Evolutionary conservation across 2,797 vertebrate genomes (phyloP).

Genomic region (Hyperoplus immaculatus): DNA sequence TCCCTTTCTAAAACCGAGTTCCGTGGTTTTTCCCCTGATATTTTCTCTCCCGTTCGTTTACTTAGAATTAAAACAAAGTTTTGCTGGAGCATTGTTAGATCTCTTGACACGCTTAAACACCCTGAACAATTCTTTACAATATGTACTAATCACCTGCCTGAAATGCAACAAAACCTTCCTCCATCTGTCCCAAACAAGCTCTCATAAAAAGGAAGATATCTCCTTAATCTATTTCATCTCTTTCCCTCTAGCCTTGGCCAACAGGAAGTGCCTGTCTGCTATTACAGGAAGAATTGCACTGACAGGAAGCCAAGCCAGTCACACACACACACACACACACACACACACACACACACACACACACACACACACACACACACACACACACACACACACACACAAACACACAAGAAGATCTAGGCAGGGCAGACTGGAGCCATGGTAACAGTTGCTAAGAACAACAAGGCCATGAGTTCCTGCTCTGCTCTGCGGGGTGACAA

Average conservation of each 20-base stretch:
- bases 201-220: conserved; percentile 11
- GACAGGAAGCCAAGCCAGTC: conserved; percentile 63
- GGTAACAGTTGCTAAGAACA: conserved; percentile 63
- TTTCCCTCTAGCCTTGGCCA: conserved; percentile 21
- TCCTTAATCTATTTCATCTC: conserved; percentile 31
- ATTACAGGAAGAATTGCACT: conserved; percentile 69
- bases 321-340: conserved; percentile 19
- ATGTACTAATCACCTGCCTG: neutral
- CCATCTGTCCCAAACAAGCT: neutral
- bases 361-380: too few species aligned
- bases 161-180: conserved; percentile 2
- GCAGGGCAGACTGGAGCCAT: conserved; percentile 49
- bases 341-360: too few species aligned
- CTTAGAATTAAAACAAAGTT: neutral
- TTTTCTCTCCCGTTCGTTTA: neutral
- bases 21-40: too few species aligned
- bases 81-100: neutral
- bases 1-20: too few species aligned
- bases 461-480: conserved; percentile 46
- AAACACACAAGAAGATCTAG: neutral
- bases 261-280: conserved; percentile 63
- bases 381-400: too few species aligned
- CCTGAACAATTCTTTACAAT: neutral
- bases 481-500: conserved; percentile 20
- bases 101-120: neutral